Conservation (phyloP, 2,888 invertebrate genomes). For the Conistra vaccinii region DNA sequence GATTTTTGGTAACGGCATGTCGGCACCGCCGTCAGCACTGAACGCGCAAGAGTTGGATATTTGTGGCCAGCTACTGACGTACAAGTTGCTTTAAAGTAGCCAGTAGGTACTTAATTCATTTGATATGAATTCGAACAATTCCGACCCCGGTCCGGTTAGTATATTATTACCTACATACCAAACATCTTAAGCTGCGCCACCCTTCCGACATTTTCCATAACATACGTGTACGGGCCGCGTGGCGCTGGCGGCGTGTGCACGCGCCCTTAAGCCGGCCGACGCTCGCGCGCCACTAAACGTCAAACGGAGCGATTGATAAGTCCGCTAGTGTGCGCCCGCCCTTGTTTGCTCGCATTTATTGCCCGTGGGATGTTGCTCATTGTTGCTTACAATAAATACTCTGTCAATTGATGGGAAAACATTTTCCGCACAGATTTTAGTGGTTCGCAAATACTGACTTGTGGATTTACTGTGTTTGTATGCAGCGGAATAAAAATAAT, state of each 20-base stretch:
- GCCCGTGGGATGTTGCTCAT: conserved; percentile 80
- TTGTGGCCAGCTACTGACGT: not conserved
- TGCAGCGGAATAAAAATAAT: conserved; percentile 18
- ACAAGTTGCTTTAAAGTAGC: not conserved
- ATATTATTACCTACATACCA: conserved; percentile 21
- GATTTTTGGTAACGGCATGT: no score
- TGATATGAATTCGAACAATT: not conserved
- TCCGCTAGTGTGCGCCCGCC: conserved; percentile 74
- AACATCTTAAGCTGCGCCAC: conserved; percentile 40
- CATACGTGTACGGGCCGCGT: conserved; percentile 66
- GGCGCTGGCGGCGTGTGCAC: conserved; percentile 76
- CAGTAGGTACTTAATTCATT: not conserved
- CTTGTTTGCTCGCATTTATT: conserved; percentile 79
- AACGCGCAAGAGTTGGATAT: no score
- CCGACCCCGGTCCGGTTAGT: not conserved
- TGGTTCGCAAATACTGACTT: conserved; percentile 61
- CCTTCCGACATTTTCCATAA: conserved; percentile 31
- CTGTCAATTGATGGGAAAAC: conserved; percentile 78
- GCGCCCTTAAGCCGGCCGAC: conserved; percentile 80
- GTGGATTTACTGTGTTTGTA: conserved; percentile 49
- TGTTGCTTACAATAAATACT: conserved; percentile 70
- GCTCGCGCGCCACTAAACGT: conserved; percentile 83
- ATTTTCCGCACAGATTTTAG: conserved; percentile 74
- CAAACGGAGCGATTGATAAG: conserved; percentile 85
- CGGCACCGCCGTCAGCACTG: no score